Evolutionary conservation across 2,888 invertebrate genomes (phyloP).

Genomic region (Bhutanitis thaidina): DNA sequence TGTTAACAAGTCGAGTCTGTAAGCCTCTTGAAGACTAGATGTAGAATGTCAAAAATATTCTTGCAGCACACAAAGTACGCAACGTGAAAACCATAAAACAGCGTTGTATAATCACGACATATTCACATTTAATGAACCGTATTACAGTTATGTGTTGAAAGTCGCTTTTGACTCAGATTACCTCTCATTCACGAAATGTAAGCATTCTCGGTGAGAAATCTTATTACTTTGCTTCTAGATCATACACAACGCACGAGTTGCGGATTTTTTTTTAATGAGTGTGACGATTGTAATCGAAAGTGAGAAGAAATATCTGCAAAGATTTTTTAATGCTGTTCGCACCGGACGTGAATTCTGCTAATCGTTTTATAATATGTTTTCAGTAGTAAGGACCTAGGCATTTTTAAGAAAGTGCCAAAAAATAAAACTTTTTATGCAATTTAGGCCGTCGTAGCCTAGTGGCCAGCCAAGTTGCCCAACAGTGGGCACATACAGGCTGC

Average conservation of each 20-base stretch:
- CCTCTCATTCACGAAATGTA: not conserved
- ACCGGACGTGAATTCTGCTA: too few species aligned
- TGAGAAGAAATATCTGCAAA: not conserved
- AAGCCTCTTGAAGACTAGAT: slow-evolving; percentile 6
- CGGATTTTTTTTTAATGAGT: slow-evolving; percentile 1
- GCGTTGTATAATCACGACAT: slow-evolving; percentile 15
- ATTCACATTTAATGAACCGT: slow-evolving; percentile 14
- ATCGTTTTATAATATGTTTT: too few species aligned
- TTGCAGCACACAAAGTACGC: not conserved
- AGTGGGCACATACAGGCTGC: too few species aligned
- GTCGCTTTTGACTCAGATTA: not conserved
- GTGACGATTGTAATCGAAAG: slow-evolving; percentile 1
- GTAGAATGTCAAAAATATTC: slow-evolving; percentile 17
- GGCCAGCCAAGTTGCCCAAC: too few species aligned
- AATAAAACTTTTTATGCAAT: too few species aligned
- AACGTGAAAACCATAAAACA: slow-evolving; percentile 2
- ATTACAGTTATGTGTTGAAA: slow-evolving; percentile 14
- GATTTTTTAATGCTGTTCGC: too few species aligned
- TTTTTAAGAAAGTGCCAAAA: too few species aligned
- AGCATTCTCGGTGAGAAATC: slow-evolving; percentile 3
- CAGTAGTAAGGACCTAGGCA: too few species aligned
- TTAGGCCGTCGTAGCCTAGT: too few species aligned
- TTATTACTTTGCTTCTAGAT: slow-evolving; percentile 1
- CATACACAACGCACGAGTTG: not conserved
- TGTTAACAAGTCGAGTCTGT: not conserved